phyloP scores from a whole-genome alignment of 2,113 vertebrate species.

The Pollimyrus isidori region DNA sequence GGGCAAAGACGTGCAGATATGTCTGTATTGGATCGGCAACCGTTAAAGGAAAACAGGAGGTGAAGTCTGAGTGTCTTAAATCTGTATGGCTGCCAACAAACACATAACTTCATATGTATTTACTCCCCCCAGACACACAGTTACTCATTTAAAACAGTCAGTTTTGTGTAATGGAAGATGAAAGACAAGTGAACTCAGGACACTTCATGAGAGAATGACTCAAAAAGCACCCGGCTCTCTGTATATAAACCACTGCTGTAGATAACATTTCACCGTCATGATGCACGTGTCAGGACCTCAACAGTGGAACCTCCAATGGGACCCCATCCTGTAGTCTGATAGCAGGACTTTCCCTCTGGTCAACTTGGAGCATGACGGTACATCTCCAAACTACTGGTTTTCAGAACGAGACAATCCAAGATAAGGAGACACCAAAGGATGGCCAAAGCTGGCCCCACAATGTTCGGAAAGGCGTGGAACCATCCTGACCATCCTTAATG shows the following conservation, averaged over 20 bases:
- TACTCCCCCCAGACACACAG: background rate
- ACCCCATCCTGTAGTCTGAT: background rate
- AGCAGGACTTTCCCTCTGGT: background rate
- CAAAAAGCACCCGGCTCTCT: constrained; percentile 9
- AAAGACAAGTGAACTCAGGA: background rate
- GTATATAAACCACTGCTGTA: background rate
- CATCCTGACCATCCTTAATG: background rate
- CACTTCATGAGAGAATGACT: constrained; percentile 15
- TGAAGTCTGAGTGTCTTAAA: constrained; percentile 12
- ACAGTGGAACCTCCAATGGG: background rate
- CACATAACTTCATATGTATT: constrained; percentile 8
- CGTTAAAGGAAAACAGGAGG: background rate
- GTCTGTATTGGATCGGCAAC: background rate
- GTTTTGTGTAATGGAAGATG: constrained; percentile 20
- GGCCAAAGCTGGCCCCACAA: background rate
- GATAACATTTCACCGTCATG: constrained; percentile 9
- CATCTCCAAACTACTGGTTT: background rate
- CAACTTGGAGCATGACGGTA: background rate
- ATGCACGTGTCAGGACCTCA: background rate
- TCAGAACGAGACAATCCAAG: background rate
- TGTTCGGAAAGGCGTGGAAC: background rate
- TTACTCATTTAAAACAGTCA: constrained; percentile 16
- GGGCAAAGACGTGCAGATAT: background rate
- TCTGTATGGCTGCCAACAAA: constrained; percentile 9
- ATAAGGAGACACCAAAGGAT: background rate